Base-by-base conservation (phyloP, 2,888 invertebrate genomes). In the Drosophila anomalata region DNA sequence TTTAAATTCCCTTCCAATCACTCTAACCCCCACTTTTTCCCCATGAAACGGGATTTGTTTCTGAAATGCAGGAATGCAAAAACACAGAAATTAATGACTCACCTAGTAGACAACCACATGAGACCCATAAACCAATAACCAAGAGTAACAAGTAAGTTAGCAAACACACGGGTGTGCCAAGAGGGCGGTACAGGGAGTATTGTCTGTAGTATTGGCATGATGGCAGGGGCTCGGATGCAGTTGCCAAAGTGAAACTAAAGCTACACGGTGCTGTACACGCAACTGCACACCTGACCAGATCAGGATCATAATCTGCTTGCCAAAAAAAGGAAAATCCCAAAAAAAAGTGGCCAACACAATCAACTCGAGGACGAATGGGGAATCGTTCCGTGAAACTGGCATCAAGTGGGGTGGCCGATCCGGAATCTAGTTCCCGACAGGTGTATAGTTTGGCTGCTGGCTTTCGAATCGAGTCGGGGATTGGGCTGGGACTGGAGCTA, bases 291-390 rank as follows among this genome's bases (percentile, higher is more conserved):
- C 84, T 79, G 85, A 74, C 79, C 85, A 78, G 82, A 84, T 84
- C 79, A 88, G 72, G 75, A 79, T 82, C 85, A 75, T 88, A 88
- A 85, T 84, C 87, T 82, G 67, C 54, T 78, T 73, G 72, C 76
- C 81, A 48, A 83, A 82, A 78, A 65, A 31, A 69, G 41, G 20
- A 29, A n/a, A 41, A 20, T 36, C 9, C 41, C 17, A 31, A 36
- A 33, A 47, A 24, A 48, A 58, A 41, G 39, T 48, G 56, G 42
- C 29, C 57, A 33, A 58, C 63, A 67, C 65, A 77, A 73, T 73
- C 79, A 79, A 70, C 76, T 69, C 4, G 20, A 17, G 17, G 66
- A 17, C 57, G 70, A 57, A 56, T 58, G 31, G 65, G 62, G 46
- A 72, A 72, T 69, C 54, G 51, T 56, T 47, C 63, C 70, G 53